Percentiles rank a stretch among this genome's conserved stretches.
Evolutionary conservation across 2,888 invertebrate species (phyloP).

Genomic region (Chloromyia formosa): DNA sequence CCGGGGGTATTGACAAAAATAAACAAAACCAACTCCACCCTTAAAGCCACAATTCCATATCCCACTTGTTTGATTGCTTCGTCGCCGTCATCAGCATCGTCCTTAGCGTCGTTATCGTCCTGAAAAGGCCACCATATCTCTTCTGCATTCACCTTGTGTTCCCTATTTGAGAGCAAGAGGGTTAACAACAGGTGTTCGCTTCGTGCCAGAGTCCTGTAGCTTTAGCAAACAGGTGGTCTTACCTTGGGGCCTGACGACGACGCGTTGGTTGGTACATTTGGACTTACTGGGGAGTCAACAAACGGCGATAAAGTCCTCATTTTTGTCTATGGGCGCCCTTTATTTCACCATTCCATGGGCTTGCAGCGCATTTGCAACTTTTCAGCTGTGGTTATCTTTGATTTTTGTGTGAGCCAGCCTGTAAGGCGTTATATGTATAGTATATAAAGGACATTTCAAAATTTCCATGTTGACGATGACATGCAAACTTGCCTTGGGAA

Average conservation of each 20-base stretch:
- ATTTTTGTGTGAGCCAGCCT: too few species aligned
- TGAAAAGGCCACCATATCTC: constrained; percentile 19
- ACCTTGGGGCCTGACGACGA: not conserved
- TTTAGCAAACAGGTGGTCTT: constrained; percentile 35
- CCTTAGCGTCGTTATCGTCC: not conserved
- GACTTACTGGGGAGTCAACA: not conserved
- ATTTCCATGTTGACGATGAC: not conserved
- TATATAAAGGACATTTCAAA: constrained; percentile 7
- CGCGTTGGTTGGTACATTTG: not conserved
- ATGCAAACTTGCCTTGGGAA: constrained; percentile 1
- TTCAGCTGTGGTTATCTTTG: constrained; percentile 18
- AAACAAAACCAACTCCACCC: constrained; percentile 7
- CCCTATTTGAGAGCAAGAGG: constrained; percentile 12
- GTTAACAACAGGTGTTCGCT: constrained; percentile 34
- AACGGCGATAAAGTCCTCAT: constrained; percentile 10
- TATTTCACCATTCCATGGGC: too few species aligned
- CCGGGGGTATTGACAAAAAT: not conserved
- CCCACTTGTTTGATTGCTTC: constrained; percentile 37
- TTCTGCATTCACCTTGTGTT: constrained; percentile 11
- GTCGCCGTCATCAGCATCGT: constrained; percentile 7
- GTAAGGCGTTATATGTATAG: too few species aligned
- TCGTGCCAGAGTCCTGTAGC: not conserved
- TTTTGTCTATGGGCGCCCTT: too few species aligned
- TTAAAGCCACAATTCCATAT: not conserved
- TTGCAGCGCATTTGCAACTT: constrained; percentile 22